These are phyloP conservation scores for Platycnemis pennipes DNA, from an alignment of 2,888 invertebrate species.

Conservation along the genomic window DNA sequence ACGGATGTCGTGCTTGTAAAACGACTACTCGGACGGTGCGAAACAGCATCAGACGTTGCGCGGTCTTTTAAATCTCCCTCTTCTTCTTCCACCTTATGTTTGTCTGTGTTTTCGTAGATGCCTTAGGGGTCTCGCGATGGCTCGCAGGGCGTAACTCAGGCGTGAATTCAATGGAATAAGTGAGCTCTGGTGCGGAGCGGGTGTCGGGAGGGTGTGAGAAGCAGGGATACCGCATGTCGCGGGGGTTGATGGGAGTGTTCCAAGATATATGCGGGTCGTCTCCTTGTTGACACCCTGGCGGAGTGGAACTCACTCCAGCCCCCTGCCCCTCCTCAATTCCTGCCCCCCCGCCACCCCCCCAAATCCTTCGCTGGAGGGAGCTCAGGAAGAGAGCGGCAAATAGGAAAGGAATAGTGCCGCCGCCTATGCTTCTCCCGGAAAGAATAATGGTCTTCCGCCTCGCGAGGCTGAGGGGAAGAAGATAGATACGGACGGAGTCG, in stretches of 20 bases:
- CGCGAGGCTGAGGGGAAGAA: conserved; percentile 13
- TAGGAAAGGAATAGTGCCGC: conserved; percentile 13
- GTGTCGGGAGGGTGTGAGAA: neutral
- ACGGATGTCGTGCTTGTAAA: no score
- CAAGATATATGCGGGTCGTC: conserved; percentile 33
- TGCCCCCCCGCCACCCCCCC: neutral
- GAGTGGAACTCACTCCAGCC: neutral
- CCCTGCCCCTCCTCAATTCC: neutral
- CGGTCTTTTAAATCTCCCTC: no score
- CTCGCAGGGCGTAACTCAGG: no score
- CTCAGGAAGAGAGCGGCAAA: neutral
- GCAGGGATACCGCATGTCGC: neutral
- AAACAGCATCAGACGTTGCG: no score
- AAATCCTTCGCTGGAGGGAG: neutral
- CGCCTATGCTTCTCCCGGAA: conserved; percentile 34
- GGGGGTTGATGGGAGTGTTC: conserved; percentile 5
- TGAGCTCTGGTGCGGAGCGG: neutral
- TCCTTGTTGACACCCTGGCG: conserved; percentile 11
- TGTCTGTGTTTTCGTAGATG: no score
- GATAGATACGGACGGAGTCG: neutral
- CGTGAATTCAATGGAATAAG: no score
- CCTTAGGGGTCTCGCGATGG: no score
- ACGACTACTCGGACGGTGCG: no score
- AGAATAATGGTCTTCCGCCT: conserved; percentile 60
- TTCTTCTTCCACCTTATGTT: no score